Conservation (phyloP, 2,888 invertebrate genomes). For the Xestia sexstrigata region DNA sequence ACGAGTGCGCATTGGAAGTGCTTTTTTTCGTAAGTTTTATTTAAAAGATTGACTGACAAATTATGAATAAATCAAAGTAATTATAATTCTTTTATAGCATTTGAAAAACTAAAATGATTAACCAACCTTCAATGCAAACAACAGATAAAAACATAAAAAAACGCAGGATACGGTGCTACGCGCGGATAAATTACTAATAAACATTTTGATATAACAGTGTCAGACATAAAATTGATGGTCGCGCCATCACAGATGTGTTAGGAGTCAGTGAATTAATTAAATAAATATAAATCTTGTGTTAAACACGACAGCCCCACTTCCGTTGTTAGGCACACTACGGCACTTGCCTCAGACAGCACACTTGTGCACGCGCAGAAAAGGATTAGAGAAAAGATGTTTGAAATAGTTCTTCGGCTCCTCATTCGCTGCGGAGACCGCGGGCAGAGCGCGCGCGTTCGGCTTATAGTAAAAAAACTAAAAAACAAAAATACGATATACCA, state of each 20-base stretch:
- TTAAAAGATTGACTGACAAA: background rate
- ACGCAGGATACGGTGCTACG: conserved; percentile 10
- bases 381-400: conserved; percentile 89
- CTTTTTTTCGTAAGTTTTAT: background rate
- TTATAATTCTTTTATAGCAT: background rate
- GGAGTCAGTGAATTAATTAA: conserved; percentile 65
- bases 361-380: conserved; percentile 84
- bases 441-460: conserved; percentile 82
- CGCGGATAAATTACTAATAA: conserved; percentile 55
- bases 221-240: conserved; percentile 53
- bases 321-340: conserved; percentile 76
- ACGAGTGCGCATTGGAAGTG: conserved; percentile 50
- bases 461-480: conserved; percentile 67
- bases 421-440: conserved; percentile 87
- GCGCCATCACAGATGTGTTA: conserved; percentile 52
- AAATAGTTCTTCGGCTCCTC: conserved; percentile 88
- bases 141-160: background rate
- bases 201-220: conserved; percentile 45
- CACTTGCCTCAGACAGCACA: conserved; percentile 79
- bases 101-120: background rate
- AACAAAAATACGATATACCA: conserved; percentile 77
- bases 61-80: background rate
- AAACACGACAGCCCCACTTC: conserved; percentile 76
- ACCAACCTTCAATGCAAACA: conserved; percentile 23
- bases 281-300: conserved; percentile 73